A percentile compares a stretch with the other conserved stretches of the same genome.
phyloP scores from a whole-genome alignment of 1,140 invertebrate genomes.

The Thaumatotibia leucotreta region DNA sequence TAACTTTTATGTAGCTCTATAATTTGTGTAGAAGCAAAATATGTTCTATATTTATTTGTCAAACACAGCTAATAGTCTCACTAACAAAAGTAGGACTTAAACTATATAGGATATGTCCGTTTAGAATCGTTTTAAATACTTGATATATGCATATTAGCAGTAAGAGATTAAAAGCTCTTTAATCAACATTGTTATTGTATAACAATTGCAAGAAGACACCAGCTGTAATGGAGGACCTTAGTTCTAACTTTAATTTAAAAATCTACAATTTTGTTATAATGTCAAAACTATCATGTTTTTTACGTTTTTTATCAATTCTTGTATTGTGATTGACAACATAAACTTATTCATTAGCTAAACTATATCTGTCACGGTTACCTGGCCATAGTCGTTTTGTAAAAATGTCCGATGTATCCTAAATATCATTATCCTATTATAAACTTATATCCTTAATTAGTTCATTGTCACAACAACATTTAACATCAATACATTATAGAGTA shows the following conservation, averaged over 20 bases:
- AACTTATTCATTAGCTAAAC: constrained; percentile 35
- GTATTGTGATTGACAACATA: constrained; percentile 65
- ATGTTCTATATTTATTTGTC: constrained; percentile 62
- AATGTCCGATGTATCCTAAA: constrained; percentile 24
- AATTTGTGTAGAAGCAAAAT: constrained; percentile 27
- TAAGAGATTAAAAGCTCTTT: not conserved
- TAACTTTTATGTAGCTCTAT: constrained; percentile 25
- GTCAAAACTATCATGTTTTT: constrained; percentile 7
- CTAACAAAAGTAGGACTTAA: constrained; percentile 26
- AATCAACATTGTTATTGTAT: not conserved
- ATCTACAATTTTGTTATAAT: not conserved
- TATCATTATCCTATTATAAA: constrained; percentile 16
- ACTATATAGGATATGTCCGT: not conserved
- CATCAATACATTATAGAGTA: constrained; percentile 23
- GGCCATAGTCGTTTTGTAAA: constrained; percentile 59
- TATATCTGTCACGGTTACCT: constrained; percentile 35
- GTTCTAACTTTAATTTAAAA: not conserved
- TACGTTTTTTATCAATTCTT: constrained; percentile 9
- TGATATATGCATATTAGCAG: not conserved
- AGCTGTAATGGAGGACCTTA: not conserved
- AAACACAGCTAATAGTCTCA: constrained; percentile 59
- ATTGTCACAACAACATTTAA: constrained; percentile 34
- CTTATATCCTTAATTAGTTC: constrained; percentile 26
- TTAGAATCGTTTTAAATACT: not conserved
- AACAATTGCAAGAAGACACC: not conserved